phyloP scores from a whole-genome alignment of 2,797 vertebrate genomes.

The Glossophaga mutica region DNA sequence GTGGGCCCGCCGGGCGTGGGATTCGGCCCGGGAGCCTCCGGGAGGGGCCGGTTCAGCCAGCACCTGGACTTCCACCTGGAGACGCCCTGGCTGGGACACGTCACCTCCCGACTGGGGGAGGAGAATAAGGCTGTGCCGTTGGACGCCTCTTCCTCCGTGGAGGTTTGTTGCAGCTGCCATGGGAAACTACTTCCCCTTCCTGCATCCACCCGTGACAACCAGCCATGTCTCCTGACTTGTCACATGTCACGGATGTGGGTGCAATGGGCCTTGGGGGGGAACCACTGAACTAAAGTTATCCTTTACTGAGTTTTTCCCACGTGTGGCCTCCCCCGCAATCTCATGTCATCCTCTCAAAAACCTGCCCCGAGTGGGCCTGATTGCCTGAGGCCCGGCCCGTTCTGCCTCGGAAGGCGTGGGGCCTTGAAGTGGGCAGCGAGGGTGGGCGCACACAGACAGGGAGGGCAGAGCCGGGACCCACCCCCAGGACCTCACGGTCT shows the following conservation, averaged over 20 bases:
- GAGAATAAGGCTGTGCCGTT: background rate
- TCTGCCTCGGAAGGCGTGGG: background rate
- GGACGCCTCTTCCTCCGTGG: too few species aligned
- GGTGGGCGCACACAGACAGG: background rate
- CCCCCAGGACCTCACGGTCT: background rate
- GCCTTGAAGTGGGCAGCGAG: accelerated
- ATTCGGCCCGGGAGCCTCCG: background rate
- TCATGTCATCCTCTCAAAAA: accelerated
- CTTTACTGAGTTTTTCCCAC: background rate
- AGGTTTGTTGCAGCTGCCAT: too few species aligned
- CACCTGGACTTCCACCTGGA: background rate
- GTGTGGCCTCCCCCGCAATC: background rate
- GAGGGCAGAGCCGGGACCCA: background rate
- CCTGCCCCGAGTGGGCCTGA: accelerated
- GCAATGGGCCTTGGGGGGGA: accelerated
- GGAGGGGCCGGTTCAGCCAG: too few species aligned
- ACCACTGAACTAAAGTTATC: background rate
- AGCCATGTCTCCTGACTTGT: too few species aligned
- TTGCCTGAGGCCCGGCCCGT: background rate
- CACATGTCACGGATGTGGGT: background rate
- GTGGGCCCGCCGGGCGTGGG: accelerated
- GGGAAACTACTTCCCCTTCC: background rate
- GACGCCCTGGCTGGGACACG: background rate
- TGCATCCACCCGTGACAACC: background rate
- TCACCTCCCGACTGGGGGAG: background rate